These are phyloP conservation scores for Bufo bufo DNA, from an alignment of 2,113 vertebrate genomes.

Conservation along the genomic window DNA sequence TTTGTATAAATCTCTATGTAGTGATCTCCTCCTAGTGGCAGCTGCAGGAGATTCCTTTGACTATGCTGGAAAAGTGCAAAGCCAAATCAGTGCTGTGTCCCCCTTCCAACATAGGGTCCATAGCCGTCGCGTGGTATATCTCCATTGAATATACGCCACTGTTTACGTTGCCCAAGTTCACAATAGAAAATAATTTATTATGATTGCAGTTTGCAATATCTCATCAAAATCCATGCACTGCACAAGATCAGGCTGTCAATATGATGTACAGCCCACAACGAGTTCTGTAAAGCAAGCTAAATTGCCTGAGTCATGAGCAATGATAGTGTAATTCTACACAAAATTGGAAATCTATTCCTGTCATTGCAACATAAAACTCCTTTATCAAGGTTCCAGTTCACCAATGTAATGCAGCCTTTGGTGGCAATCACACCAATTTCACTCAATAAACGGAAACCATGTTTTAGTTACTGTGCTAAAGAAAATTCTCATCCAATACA, in stretches of 20 bases:
- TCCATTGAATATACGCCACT: background rate
- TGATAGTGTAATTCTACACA: slow-evolving; percentile 90
- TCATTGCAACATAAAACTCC: slow-evolving; percentile 84
- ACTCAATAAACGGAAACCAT: slow-evolving; percentile 26
- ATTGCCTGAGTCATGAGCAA: slow-evolving; percentile 85
- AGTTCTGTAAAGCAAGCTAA: slow-evolving; percentile 81
- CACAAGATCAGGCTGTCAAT: slow-evolving; percentile 79
- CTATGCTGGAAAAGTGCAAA: too few species aligned
- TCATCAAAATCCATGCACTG: slow-evolving; percentile 75
- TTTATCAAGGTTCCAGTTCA: slow-evolving; percentile 77
- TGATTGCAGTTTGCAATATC: slow-evolving; percentile 68
- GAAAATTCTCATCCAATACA: slow-evolving; percentile 35
- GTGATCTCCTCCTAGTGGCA: too few species aligned
- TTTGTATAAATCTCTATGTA: too few species aligned
- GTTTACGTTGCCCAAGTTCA: slow-evolving; percentile 38
- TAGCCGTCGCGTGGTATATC: background rate
- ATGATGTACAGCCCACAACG: slow-evolving; percentile 83
- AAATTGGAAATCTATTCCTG: slow-evolving; percentile 98
- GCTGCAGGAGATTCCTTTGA: too few species aligned
- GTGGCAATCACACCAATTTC: slow-evolving; percentile 58
- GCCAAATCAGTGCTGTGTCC: too few species aligned
- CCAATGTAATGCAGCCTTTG: slow-evolving; percentile 63
- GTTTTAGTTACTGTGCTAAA: slow-evolving; percentile 10
- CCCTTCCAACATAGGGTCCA: too few species aligned
- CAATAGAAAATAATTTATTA: slow-evolving; percentile 61